Evolutionary conservation across 92 coral and sea anemone species (phyloP).

Genomic region (Phymanthus crucifer): DNA sequence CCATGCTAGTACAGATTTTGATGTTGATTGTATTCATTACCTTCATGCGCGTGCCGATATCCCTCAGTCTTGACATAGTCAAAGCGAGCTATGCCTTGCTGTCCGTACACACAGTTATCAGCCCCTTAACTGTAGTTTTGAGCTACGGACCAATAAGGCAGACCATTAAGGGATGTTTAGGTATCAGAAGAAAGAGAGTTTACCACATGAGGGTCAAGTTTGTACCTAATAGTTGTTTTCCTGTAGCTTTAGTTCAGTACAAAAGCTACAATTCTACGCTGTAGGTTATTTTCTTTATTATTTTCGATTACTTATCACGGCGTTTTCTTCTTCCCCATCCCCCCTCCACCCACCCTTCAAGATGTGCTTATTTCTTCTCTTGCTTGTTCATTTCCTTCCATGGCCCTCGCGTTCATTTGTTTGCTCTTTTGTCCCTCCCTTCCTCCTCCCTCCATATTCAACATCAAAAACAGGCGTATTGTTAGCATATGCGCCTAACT

Average conservation of each 20-base stretch:
- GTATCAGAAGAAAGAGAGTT: not conserved
- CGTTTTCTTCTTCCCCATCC: not conserved
- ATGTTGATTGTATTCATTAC: not conserved
- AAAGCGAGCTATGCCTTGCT: slow-evolving; percentile 13
- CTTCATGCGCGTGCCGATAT: not conserved
- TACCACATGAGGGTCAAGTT: slow-evolving; percentile 12
- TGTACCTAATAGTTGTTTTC: not conserved
- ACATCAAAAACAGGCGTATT: no score
- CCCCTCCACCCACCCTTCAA: not conserved
- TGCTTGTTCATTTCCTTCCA: not conserved
- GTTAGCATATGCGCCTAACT: no score
- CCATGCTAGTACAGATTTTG: not conserved
- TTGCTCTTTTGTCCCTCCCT: not conserved
- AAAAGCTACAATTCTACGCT: slow-evolving; percentile 9
- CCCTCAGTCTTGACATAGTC: not conserved
- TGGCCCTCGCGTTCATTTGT: not conserved
- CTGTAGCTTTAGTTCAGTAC: slow-evolving; percentile 1
- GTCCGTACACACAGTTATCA: not conserved
- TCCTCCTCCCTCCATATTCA: not conserved
- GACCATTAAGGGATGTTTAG: not conserved
- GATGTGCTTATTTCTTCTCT: not conserved
- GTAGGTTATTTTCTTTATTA: not conserved
- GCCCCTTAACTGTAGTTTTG: slow-evolving; percentile 1
- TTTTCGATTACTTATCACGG: no score
- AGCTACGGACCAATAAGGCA: slow-evolving; percentile 18